Percentiles rank a stretch among this genome's conserved stretches.
These are phyloP conservation scores for Thunnus thynnus DNA, from an alignment of 2,113 vertebrate species.

Conservation along the genomic window DNA sequence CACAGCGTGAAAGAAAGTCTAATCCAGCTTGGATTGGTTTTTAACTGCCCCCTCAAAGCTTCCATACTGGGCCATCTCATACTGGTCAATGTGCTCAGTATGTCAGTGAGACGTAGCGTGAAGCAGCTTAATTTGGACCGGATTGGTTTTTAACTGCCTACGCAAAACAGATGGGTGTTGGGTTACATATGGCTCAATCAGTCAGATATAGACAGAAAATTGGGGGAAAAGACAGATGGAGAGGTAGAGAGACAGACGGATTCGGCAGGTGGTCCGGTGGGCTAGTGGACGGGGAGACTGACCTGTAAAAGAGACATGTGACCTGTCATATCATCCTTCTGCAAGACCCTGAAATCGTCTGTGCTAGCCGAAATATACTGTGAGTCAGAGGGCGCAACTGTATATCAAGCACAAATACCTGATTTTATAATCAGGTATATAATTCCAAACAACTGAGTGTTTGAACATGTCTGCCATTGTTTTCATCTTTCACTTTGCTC, in stretches of 20 bases:
- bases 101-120: conserved; percentile 71
- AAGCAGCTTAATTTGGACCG: conserved; percentile 77
- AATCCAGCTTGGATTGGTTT: conserved; percentile 44
- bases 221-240: conserved; percentile 55
- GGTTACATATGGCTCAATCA: conserved; percentile 77
- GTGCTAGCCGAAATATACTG: background rate
- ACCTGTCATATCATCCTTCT: background rate
- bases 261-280: conserved; percentile 53
- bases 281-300: background rate
- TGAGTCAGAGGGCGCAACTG: background rate
- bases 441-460: too few species aligned
- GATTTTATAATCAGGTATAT: background rate
- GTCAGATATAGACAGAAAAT: conserved; percentile 54
- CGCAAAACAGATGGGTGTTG: conserved; percentile 76
- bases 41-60: conserved; percentile 50
- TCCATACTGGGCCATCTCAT: conserved; percentile 40
- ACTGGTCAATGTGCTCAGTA: conserved; percentile 48
- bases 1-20: conserved; percentile 49
- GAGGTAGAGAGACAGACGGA: conserved; percentile 53
- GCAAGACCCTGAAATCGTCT: background rate
- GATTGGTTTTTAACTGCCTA: conserved; percentile 74
- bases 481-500: background rate
- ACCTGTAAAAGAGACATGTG: conserved; percentile 31
- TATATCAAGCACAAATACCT: too few species aligned
- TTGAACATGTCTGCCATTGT: background rate